phyloP scores from a whole-genome alignment of 2,113 vertebrate genomes.

The Oryzias woworae region DNA sequence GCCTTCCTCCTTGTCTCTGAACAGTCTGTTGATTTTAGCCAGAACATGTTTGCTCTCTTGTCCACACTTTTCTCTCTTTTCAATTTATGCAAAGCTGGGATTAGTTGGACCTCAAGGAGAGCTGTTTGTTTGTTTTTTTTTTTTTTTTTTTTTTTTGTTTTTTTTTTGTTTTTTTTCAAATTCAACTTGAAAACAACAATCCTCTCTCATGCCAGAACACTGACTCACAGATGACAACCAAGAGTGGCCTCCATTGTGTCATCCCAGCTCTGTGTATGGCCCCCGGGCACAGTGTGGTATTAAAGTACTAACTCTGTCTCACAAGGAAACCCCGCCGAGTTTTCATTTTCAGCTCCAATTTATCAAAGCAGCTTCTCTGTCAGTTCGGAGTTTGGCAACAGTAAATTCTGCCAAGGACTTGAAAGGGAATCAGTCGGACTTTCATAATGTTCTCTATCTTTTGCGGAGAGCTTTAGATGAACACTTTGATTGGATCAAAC shows the following conservation, averaged over 20 bases:
- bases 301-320: constrained; percentile 55
- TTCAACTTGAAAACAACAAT: constrained; percentile 47
- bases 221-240: constrained; percentile 33
- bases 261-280: constrained; percentile 43
- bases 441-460: constrained; percentile 26
- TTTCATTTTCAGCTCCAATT: constrained; percentile 23
- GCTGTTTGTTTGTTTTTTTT: constrained; percentile 20
- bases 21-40: constrained; percentile 13
- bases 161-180: constrained; percentile 12
- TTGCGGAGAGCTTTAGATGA: constrained; percentile 26
- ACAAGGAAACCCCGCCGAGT: constrained; percentile 24
- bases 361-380: constrained; percentile 13
- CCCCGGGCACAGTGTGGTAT: constrained; percentile 40
- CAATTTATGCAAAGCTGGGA: constrained; percentile 64
- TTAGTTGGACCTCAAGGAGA: constrained; percentile 52
- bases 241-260: constrained; percentile 34
- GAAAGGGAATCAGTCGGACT: constrained; percentile 13
- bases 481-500: constrained; percentile 39
- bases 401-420: constrained; percentile 27
- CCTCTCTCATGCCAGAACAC: constrained; percentile 28
- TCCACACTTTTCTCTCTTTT: constrained; percentile 26
- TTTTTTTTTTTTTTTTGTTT: constrained; percentile 8
- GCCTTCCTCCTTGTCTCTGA: constrained; percentile 12
- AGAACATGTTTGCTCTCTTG: constrained; percentile 45
- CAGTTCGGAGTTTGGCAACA: constrained; percentile 14